Evolutionary conservation across 1,140 invertebrate genomes (phyloP).

Genomic region (Hesperophylax magnus): DNA sequence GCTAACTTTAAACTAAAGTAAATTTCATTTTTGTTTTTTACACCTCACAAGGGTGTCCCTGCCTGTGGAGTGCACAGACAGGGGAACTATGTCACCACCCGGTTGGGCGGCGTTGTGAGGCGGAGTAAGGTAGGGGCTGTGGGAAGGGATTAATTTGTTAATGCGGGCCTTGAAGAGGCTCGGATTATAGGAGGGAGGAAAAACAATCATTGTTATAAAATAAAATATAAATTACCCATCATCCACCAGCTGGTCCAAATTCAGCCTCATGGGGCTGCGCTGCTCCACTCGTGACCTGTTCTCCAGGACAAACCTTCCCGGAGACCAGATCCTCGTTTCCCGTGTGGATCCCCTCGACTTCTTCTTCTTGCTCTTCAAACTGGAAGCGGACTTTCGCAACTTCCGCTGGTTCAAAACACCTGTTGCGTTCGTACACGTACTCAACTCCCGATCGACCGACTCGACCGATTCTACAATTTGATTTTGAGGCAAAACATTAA

Average conservation of each 20-base stretch:
- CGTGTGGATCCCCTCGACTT: constrained; percentile 26
- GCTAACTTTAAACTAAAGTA: no score
- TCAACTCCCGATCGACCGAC: neutral
- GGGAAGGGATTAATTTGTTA: no score
- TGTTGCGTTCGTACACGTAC: neutral
- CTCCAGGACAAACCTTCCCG: constrained; percentile 64
- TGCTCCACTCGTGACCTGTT: constrained; percentile 60
- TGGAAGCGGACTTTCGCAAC: constrained; percentile 25
- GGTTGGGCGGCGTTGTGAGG: no score
- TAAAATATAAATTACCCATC: constrained; percentile 62
- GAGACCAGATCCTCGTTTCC: constrained; percentile 64
- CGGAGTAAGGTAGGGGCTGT: no score
- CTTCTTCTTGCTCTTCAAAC: constrained; percentile 58
- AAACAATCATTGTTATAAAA: neutral
- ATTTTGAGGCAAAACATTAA: no score
- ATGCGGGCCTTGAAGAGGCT: no score
- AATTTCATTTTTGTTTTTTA: no score
- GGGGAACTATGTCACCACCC: no score
- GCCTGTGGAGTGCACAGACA: no score
- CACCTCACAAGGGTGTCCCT: no score
- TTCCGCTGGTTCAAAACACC: constrained; percentile 42
- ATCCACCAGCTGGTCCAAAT: constrained; percentile 68
- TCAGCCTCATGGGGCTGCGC: constrained; percentile 63
- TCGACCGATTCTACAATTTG: no score
- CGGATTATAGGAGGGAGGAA: no score